Evolutionary conservation across 1,140 invertebrate genomes (phyloP), one percentile per base, ranked within the genome.

Genomic region (Nephila pilipes): DNA sequence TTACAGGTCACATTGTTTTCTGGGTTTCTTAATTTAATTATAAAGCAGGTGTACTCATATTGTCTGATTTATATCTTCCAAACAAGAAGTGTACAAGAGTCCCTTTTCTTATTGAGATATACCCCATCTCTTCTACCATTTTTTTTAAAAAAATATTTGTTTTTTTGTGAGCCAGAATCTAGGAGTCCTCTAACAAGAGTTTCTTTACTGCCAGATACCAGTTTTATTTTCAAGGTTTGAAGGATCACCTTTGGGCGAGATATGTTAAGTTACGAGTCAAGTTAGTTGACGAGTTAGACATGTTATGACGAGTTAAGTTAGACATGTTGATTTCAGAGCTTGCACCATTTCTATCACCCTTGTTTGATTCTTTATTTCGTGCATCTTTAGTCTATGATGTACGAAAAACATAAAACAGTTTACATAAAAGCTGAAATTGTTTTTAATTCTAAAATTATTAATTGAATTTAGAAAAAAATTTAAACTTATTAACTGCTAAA

Each of bases 341-440:
- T 81, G 22, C 80, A 81, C 36, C 2, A 54, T 81, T 81, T 54
- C 32, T 8, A 38, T n/a, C n/a, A n/a, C n/a, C n/a, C n/a, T n/a
- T n/a, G n/a, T n/a, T n/a, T n/a, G n/a, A n/a, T n/a, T n/a, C 20
- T 10, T 32, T 65, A 87, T 65, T 87, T 87, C 25, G 0, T 22
- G 85, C 32, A 65, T 32, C 85, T 87, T 65, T 14, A 87, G 20
- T 65, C n/a, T 87, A 58, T 36, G 29, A 87, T 4, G 65, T 87
- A n/a, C 65, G 85, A 65, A 36, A 14, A 57, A 88, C 87, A 75
- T 88, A n/a, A n/a, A n/a, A n/a, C n/a, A n/a, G n/a, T n/a, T n/a
- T n/a, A n/a, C n/a, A n/a, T n/a, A n/a, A n/a, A n/a, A n/a, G n/a
- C n/a, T n/a, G n/a, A n/a, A n/a, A n/a, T n/a, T n/a, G n/a, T n/a